Evolutionary conservation across 2,797 vertebrate genomes (phyloP).

Genomic region (Tapera naevia): DNA sequence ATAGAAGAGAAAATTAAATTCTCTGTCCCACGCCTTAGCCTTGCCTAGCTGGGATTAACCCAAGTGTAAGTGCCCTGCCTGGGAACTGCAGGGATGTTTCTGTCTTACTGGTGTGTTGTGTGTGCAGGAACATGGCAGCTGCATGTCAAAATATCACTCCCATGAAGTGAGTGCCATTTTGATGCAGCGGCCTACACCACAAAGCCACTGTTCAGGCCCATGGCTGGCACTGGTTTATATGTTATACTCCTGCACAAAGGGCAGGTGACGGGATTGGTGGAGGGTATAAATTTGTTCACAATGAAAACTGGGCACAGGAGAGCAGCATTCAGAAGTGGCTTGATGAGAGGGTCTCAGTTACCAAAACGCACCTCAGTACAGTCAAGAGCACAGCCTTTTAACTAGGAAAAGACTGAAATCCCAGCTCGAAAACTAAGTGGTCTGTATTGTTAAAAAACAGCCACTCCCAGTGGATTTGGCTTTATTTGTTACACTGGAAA

Average conservation of each 20-base stretch:
- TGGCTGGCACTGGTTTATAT: neutral
- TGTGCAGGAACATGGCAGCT: neutral
- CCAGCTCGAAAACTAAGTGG: neutral
- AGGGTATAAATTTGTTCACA: rapidly evolving
- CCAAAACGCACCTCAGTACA: neutral
- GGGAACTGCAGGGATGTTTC: neutral
- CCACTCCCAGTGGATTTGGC: neutral
- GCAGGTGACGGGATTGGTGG: neutral
- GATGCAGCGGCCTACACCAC: neutral
- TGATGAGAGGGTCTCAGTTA: neutral
- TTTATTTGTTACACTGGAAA: neutral
- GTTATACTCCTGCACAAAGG: neutral
- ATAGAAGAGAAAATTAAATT: neutral
- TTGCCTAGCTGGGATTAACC: neutral
- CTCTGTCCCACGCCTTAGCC: neutral
- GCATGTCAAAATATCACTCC: neutral
- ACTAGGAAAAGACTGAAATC: neutral
- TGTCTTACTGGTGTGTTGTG: neutral
- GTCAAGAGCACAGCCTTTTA: neutral
- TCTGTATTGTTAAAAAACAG: neutral
- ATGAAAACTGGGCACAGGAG: neutral
- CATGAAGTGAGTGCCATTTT: rapidly evolving
- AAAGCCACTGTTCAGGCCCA: neutral
- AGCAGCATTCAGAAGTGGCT: neutral
- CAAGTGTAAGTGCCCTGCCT: neutral